Conservation (phyloP, 1,140 invertebrate species). For the Cyclina sinensis region DNA sequence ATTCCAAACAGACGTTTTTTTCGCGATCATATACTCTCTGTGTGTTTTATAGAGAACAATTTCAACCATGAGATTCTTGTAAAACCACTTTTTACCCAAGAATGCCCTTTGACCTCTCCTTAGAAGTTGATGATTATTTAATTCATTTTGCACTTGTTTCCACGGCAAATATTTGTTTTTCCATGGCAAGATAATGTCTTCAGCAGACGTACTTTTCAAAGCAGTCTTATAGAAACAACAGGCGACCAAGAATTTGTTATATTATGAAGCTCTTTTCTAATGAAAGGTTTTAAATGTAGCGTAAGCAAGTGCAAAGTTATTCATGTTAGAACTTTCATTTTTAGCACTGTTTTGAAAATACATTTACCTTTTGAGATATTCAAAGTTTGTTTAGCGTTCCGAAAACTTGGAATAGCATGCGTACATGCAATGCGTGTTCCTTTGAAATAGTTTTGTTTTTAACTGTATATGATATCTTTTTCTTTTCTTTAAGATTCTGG, state of each 20-base stretch:
- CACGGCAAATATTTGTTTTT: conserved; percentile 40
- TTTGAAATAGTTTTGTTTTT: too few relatives aligned
- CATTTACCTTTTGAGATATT: background rate
- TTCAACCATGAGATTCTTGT: background rate
- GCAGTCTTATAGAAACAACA: background rate
- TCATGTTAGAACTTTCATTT: background rate
- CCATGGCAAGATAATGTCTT: conserved; percentile 12
- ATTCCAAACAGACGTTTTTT: too few relatives aligned
- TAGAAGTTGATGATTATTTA: conserved; percentile 22
- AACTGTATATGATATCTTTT: too few relatives aligned
- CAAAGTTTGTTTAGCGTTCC: background rate
- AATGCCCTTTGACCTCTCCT: conserved; percentile 2
- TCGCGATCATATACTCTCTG: background rate
- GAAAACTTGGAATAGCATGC: background rate
- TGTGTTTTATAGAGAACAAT: background rate
- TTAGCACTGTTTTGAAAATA: background rate
- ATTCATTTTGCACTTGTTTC: conserved; percentile 36
- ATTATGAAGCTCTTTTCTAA: background rate
- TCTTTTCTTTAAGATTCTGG: too few relatives aligned
- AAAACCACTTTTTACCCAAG: background rate
- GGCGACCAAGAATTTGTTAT: background rate
- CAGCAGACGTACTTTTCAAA: conserved; percentile 5
- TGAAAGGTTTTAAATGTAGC: background rate
- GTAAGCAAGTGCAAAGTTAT: conserved; percentile 13
- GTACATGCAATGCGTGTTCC: too few relatives aligned